Percentiles rank a stretch among this genome's conserved stretches.
phyloP scores from a whole-genome alignment of 2,888 invertebrate genomes.

The Lithosia quadra region DNA sequence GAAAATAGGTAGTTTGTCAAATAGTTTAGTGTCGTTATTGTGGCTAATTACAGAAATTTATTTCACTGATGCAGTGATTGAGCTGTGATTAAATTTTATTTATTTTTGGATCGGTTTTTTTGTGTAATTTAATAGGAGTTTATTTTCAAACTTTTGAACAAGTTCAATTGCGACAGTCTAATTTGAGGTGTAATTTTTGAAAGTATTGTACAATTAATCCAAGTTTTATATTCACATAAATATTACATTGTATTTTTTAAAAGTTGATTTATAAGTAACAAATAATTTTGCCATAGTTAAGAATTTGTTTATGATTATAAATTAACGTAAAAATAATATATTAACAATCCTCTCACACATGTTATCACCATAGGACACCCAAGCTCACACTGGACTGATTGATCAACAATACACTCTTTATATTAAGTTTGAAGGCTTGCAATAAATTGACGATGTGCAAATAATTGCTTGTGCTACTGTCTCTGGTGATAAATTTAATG shows the following conservation, averaged over 20 bases:
- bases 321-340: not conserved
- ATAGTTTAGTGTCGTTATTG: not conserved
- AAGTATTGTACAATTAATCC: not conserved
- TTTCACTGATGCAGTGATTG: not conserved
- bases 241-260: no score
- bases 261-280: no score
- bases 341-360: not conserved
- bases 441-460: not conserved
- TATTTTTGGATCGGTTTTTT: not conserved
- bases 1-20: not conserved
- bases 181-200: not conserved
- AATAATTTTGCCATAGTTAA: no score
- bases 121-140: no score
- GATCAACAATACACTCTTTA: not conserved
- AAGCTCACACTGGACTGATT: not conserved
- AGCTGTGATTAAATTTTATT: not conserved
- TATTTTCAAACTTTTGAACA: not conserved
- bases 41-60: not conserved
- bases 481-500: no score
- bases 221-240: no score
- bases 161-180: not conserved
- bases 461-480: not conserved
- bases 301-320: not conserved
- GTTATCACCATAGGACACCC: not conserved
- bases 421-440: not conserved